Evolutionary conservation across 2,113 vertebrate species (phyloP), one percentile per base, ranked within the genome.

Genomic region (Monarcha castaneiventris): DNA sequence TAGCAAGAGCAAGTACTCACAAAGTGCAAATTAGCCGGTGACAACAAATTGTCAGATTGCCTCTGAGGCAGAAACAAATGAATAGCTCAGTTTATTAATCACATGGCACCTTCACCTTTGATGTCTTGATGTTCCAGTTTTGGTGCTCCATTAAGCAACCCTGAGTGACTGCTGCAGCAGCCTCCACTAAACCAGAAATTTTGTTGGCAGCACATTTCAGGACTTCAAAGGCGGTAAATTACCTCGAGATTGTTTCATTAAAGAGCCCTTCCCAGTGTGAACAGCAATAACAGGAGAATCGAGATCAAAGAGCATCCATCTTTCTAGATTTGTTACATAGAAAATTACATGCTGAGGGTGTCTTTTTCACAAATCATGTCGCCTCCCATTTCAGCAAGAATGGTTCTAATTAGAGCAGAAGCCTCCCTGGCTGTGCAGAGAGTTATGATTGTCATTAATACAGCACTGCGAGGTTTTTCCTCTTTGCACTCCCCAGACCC

Each of bases 71-170:
- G 72, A 97, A 97, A 97, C 97, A 92, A 96, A 97, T 97, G 93
- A 95, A 93, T 93, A 87, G 91, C 91, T 84, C 73, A 46, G 92
- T 96, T 97, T 97, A 95, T 98, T 98, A 97, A 97, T 97, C 95
- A 97, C 89, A 96, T 62, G 97, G 98, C 97, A 98, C 97, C 96
- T 97, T 97, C 94, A 89, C 93, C 97, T 98, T 98, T 98, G 98
- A 98, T 97, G 98, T 98, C 97, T 98, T 96, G 97, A 96, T 95
- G 97, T 97, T 98, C 98, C 97, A 96, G 98, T 98, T 97, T 96
- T 98, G 97, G 97, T 95, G 95, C 93, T 97, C 84, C 39, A 96
- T 95, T 98, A 97, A 96, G 96, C 97, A 96, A 88, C 68, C 93
- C 93, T 79, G 84, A 97, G 66, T 94, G 96, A 97, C 97, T 96